Evolutionary conservation across 2,113 vertebrate species (phyloP).

Genomic region (Eudorcas thomsonii): DNA sequence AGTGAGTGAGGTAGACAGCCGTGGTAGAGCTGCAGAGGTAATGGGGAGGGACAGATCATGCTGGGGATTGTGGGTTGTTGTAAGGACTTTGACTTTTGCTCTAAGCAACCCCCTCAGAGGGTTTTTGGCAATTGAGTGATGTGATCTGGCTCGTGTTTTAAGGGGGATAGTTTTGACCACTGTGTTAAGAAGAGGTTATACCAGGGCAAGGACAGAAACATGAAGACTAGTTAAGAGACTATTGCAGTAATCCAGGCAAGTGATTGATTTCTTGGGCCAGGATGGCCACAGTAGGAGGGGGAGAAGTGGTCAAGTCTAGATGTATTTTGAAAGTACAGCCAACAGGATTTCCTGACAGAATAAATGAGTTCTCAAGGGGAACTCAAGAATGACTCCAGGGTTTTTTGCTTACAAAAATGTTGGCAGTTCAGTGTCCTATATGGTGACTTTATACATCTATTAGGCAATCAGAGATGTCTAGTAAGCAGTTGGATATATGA

Average conservation of each 20-base stretch:
- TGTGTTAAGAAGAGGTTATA: neutral
- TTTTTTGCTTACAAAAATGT: neutral
- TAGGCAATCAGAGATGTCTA: neutral
- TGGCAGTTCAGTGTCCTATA: neutral
- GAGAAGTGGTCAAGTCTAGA: neutral
- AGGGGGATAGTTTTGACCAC: neutral
- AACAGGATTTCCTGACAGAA: slow-evolving; percentile 6
- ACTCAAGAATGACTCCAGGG: neutral
- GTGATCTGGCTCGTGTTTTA: neutral
- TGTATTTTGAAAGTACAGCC: neutral
- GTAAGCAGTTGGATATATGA: neutral
- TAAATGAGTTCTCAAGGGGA: neutral
- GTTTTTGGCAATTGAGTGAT: neutral
- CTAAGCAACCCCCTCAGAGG: too few relatives aligned
- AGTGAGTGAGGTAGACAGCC: neutral
- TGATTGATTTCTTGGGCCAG: neutral
- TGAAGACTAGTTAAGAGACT: neutral
- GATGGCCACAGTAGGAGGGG: neutral
- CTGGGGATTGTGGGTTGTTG: too few relatives aligned
- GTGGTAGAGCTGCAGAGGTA: neutral
- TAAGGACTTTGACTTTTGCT: too few relatives aligned
- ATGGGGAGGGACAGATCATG: neutral
- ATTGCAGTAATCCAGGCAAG: neutral
- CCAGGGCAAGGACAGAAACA: neutral
- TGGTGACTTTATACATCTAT: neutral